Conservation (phyloP, 2,888 invertebrate genomes). For the Psylliodes chrysocephalus region DNA sequence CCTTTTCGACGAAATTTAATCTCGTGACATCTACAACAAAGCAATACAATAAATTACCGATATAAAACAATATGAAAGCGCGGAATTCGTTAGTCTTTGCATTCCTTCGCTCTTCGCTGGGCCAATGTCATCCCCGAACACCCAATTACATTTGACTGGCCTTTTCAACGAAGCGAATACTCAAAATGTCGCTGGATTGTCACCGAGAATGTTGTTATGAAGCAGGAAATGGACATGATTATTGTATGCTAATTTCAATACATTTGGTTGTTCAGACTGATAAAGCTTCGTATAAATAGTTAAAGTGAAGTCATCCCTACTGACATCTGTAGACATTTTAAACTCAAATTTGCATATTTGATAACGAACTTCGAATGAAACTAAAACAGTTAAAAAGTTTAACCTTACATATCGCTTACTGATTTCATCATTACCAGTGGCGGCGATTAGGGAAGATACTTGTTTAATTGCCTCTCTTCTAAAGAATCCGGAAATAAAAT, state of each 20-base stretch:
- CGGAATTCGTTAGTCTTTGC: conserved; percentile 62
- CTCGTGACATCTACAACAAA: conserved; percentile 62
- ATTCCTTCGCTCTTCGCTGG: conserved; percentile 56
- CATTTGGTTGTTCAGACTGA: not conserved
- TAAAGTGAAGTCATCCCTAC: not conserved
- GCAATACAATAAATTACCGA: conserved; percentile 64
- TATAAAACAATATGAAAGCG: conserved; percentile 64
- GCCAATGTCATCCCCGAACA: conserved; percentile 53
- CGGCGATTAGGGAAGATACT: too few relatives aligned
- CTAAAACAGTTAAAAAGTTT: too few relatives aligned
- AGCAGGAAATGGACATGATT: conserved; percentile 24
- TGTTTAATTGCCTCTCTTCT: too few relatives aligned
- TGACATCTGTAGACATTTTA: too few relatives aligned
- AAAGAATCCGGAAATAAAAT: too few relatives aligned
- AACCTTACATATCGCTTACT: too few relatives aligned
- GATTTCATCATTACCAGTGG: too few relatives aligned
- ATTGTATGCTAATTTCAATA: conserved; percentile 24
- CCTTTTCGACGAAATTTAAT: conserved; percentile 59
- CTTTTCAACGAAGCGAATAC: conserved; percentile 33
- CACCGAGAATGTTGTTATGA: conserved; percentile 21
- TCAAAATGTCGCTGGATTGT: conserved; percentile 32
- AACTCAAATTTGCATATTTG: too few relatives aligned
- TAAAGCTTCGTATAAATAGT: not conserved
- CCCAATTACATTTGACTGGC: conserved; percentile 40
- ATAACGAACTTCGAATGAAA: too few relatives aligned